Conservation (phyloP, 2,797 vertebrate genomes). For the Semaprochilodus insignis region DNA sequence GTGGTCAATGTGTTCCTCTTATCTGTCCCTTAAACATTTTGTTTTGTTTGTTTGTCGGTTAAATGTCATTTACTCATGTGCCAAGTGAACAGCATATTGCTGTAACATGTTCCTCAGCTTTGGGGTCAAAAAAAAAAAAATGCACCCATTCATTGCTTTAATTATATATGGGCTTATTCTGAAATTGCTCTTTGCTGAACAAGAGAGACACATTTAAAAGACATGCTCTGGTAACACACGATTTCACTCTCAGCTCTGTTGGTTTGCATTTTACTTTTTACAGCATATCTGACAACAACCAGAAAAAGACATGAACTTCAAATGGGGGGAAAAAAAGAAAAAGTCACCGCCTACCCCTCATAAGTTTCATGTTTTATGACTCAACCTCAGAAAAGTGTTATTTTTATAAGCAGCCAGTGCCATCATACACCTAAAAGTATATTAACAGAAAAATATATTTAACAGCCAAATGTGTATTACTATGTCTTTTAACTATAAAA, state of each 20-base stretch:
- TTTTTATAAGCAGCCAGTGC: conserved; percentile 60
- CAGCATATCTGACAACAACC: conserved; percentile 4
- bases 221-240: background rate
- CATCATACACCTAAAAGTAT: conserved; percentile 42
- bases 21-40: conserved; percentile 49
- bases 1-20: conserved; percentile 70
- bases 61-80: conserved; percentile 63
- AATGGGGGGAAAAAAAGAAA: background rate
- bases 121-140: conserved; percentile 30
- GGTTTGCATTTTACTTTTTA: conserved; percentile 29
- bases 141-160: conserved; percentile 25
- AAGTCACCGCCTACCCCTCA: conserved; percentile 25
- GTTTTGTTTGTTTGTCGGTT: conserved; percentile 51
- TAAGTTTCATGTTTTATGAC: conserved; percentile 33
- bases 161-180: background rate
- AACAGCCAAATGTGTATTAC: conserved; percentile 59
- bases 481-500: conserved; percentile 52
- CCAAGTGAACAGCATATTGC: conserved; percentile 68
- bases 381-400: conserved; percentile 40
- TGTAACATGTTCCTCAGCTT: conserved; percentile 43
- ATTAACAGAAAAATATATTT: conserved; percentile 47
- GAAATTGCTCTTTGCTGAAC: background rate
- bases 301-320: conserved; percentile 9
- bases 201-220: background rate
- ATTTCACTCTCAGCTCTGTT: conserved; percentile 12